Conservation (phyloP, 2,113 vertebrate species). For the Mystacornis crossleyi region DNA sequence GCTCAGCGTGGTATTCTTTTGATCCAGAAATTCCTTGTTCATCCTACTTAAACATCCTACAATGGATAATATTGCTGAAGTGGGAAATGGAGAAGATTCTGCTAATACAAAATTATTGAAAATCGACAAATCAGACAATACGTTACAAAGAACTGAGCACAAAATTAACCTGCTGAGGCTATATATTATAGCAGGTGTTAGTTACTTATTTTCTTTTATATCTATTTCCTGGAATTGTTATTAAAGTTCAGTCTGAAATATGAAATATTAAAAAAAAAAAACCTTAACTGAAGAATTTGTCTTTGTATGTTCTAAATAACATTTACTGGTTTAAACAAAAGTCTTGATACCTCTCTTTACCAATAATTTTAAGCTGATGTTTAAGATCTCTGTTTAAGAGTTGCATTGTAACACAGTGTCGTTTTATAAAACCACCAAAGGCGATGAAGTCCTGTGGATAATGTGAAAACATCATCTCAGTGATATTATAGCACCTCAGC, state of each 20-base stretch:
- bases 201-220: not conserved
- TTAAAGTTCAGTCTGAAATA: not conserved
- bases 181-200: not conserved
- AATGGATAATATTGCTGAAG: not conserved
- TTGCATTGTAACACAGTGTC: not conserved
- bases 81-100: not conserved
- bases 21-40: not conserved
- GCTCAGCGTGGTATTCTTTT: not conserved
- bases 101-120: not conserved
- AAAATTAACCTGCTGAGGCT: not conserved
- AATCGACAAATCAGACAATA: not conserved
- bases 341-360: not conserved
- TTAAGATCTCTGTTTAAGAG: not conserved
- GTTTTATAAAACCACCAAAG: not conserved
- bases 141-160: not conserved
- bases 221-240: not conserved
- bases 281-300: not conserved
- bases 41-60: not conserved
- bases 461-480: not conserved
- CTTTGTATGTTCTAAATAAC: not conserved
- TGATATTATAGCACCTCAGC: not conserved
- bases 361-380: not conserved
- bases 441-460: not conserved
- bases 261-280: not conserved
- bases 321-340: not conserved